A percentile compares a stretch with the other conserved stretches of the same genome.
Conservation (phyloP, 2,888 invertebrate species). For the Netelia melanura region DNA sequence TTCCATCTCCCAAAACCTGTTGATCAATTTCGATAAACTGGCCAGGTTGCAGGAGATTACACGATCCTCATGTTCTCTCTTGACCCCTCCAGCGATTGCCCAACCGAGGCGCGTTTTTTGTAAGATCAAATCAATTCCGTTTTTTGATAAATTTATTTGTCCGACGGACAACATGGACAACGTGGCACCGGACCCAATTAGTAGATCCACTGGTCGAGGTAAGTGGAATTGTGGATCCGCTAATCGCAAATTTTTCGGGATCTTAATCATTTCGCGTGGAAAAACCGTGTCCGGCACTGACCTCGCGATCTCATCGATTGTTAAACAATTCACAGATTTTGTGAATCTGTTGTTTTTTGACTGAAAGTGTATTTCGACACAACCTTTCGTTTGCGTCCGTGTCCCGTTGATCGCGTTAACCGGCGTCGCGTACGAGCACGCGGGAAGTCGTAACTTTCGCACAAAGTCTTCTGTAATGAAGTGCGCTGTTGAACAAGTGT, state of each 20-base stretch:
- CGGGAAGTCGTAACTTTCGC: not conserved
- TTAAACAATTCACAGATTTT: conserved; percentile 24
- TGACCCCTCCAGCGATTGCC: conserved; percentile 10
- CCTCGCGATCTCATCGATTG: conserved; percentile 2
- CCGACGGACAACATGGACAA: conserved; percentile 58
- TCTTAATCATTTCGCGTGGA: conserved; percentile 33
- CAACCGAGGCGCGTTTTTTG: conserved; percentile 45
- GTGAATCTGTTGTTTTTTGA: conserved; percentile 9
- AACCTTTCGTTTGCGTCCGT: conserved; percentile 14
- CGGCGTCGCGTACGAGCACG: conserved; percentile 15
- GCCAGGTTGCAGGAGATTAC: conserved; percentile 7
- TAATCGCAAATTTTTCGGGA: conserved; percentile 51
- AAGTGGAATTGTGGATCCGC: conserved; percentile 59
- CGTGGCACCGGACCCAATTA: conserved; percentile 51
- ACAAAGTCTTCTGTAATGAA: conserved; percentile 15
- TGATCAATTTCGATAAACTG: not conserved
- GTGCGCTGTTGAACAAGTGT: conserved; percentile 22
- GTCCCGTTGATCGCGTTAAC: conserved; percentile 42
- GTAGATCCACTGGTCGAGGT: conserved; percentile 46
- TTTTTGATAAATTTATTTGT: conserved; percentile 47
- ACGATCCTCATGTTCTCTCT: not conserved
- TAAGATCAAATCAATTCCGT: conserved; percentile 32
- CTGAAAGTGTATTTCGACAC: conserved; percentile 29
- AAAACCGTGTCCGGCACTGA: conserved; percentile 29
- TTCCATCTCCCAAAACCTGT: conserved; percentile 45